phyloP scores from a whole-genome alignment of 1,140 invertebrate species.

The Pachyrhynchus sulphureomaculatus region DNA sequence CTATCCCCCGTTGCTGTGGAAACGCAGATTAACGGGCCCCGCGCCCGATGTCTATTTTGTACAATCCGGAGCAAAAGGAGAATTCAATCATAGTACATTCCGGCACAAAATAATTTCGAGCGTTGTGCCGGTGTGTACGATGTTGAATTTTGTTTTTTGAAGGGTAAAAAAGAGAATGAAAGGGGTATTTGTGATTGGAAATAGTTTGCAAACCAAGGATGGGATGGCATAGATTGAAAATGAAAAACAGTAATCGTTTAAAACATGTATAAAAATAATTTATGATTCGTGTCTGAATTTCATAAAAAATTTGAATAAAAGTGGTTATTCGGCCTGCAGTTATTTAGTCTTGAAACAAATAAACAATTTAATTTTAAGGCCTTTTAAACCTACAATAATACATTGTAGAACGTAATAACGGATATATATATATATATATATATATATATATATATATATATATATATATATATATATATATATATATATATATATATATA shows the following conservation, averaged over 20 bases:
- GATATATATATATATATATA: too few species aligned
- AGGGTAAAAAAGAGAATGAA: slow-evolving; percentile 11
- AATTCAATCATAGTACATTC: slow-evolving; percentile 53
- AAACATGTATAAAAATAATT: too few species aligned
- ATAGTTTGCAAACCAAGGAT: slow-evolving; percentile 20
- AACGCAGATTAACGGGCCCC: slow-evolving; percentile 53
- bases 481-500: too few species aligned
- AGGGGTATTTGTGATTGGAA: slow-evolving; percentile 29
- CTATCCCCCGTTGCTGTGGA: slow-evolving; percentile 52
- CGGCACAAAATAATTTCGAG: slow-evolving; percentile 11
- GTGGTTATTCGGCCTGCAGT: too few species aligned
- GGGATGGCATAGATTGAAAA: slow-evolving; percentile 2
- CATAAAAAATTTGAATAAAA: too few species aligned
- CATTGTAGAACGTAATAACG: too few species aligned
- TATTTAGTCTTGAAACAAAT: too few species aligned
- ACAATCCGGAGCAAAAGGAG: slow-evolving; percentile 42
- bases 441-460: too few species aligned
- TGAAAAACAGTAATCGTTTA: slow-evolving; percentile 4
- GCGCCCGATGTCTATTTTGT: slow-evolving; percentile 54
- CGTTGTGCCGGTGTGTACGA: slow-evolving; percentile 7
- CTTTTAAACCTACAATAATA: too few species aligned
- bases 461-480: too few species aligned
- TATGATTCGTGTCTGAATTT: too few species aligned
- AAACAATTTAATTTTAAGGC: too few species aligned
- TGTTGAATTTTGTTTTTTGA: slow-evolving; percentile 27